These are phyloP conservation scores for Ostrea denselamellosa DNA, from an alignment of 1,140 invertebrate species.

Conservation along the genomic window DNA sequence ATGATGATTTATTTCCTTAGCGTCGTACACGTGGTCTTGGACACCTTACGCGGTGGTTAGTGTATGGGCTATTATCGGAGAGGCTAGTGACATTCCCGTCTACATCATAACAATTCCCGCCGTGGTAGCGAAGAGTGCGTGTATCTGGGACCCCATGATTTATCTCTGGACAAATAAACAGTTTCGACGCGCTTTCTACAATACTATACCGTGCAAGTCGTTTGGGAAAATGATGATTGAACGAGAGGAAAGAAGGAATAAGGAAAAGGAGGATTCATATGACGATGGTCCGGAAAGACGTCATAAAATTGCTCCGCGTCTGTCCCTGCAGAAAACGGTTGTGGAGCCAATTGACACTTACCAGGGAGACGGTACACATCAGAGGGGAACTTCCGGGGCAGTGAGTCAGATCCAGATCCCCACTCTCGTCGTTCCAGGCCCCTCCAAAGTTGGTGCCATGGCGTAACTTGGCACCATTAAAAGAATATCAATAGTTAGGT, in stretches of 20 bases:
- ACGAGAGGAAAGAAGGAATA: conserved; percentile 24
- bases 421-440: not conserved
- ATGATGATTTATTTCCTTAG: conserved; percentile 51
- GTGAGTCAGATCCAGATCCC: not conserved
- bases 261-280: not conserved
- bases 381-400: not conserved
- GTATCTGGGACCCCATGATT: conserved; percentile 66
- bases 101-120: conserved; percentile 55
- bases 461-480: not conserved
- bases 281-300: conserved; percentile 16
- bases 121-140: conserved; percentile 61
- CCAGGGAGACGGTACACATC: not conserved
- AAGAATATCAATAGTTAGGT: no score
- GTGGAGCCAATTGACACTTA: no score
- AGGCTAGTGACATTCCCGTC: conserved; percentile 43
- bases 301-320: not conserved
- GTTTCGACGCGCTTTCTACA: conserved; percentile 59
- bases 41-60: conserved; percentile 64
- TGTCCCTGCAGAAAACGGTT: not conserved
- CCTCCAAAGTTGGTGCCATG: not conserved
- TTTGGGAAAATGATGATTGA: not conserved
- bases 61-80: conserved; percentile 58
- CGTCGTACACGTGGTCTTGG: conserved; percentile 61
- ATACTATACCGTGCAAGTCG: conserved; percentile 57
- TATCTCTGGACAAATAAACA: conserved; percentile 67